A percentile compares a stretch with the other conserved stretches of the same genome.
Evolutionary conservation across 2,888 invertebrate species (phyloP).

Genomic region (Agonopterix arenella): DNA sequence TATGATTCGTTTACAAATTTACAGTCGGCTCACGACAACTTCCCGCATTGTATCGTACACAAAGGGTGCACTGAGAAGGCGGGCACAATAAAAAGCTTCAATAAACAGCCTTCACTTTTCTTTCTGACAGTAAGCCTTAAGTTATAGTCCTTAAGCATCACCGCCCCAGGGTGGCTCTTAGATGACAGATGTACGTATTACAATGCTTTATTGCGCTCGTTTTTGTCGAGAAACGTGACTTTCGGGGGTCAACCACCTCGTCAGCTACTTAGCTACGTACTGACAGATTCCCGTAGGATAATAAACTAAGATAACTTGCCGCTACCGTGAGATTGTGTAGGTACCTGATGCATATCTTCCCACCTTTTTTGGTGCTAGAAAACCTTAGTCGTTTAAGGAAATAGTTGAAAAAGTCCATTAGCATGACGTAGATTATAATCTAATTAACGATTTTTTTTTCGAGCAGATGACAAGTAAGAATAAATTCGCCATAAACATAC

Average conservation of each 20-base stretch:
- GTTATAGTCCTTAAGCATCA: slow-evolving; percentile 52
- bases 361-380: slow-evolving; percentile 38
- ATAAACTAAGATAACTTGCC: slow-evolving; percentile 32
- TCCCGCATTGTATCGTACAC: slow-evolving; percentile 35
- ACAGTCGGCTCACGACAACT: slow-evolving; percentile 34
- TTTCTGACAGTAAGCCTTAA: slow-evolving; percentile 61
- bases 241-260: slow-evolving; percentile 50
- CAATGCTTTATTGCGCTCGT: slow-evolving; percentile 57
- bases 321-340: slow-evolving; percentile 40
- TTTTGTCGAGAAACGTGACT: slow-evolving; percentile 57
- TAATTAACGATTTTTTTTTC: background rate
- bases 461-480: background rate
- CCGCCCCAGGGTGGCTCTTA: slow-evolving; percentile 45
- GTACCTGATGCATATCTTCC: slow-evolving; percentile 43
- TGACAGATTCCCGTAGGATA: slow-evolving; percentile 49
- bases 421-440: background rate
- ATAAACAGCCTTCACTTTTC: slow-evolving; percentile 48
- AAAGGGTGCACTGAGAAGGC: slow-evolving; percentile 41
- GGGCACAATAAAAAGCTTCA: slow-evolving; percentile 48
- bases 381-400: slow-evolving; percentile 29
- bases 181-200: slow-evolving; percentile 64
- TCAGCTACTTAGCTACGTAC: slow-evolving; percentile 14
- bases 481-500: background rate
- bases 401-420: slow-evolving; percentile 5
- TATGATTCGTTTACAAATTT: slow-evolving; percentile 39